Base-by-base conservation (phyloP, 2,113 vertebrate genomes). In the Gobiocypris rarus region DNA sequence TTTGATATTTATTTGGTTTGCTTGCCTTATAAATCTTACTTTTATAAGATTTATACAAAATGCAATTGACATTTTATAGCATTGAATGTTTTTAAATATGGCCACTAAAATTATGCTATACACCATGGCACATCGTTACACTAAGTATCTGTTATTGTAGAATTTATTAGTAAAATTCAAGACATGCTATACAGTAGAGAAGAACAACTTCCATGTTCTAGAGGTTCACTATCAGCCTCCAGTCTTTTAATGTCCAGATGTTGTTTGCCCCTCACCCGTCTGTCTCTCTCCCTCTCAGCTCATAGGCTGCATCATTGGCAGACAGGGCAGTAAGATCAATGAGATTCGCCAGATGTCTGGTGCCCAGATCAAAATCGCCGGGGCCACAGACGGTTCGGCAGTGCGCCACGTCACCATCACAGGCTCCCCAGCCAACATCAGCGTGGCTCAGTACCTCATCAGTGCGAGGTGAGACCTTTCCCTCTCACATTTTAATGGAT, bases 251-350 rank as follows among this genome's bases (percentile, higher is more conserved):
- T 50, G 13, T 85, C 58, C 50, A 85, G 77, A 85, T 86, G 63
- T 78, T 75, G 45, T 82, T 89, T 88, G 76, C 86, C 76, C 84
- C 70, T 87, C 83, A 89, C 65, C 81, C 75, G 71, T 61, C 75
- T 79, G 58, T 71, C 74, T 78, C 85, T 65, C 45, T 90, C 88
- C 91, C 83, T 91, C 86, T 91, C 83, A 98, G 97, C 94, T 98
- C 94, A 97, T 98, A 94, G 97, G 97, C 92, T 97, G 96, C 94
- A 98, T 98, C 94, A 98, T 98, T 95, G 97, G 97, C 93, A 95
- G 96, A 95, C 97, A 98, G 95, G 97, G 97, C 93, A 97, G 95
- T 91, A 97, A 97, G 94, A 98, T 98, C 94, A 98, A 97, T 95
- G 97, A 98, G 95, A 98, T 98, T 90, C 96, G 97, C 90, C 97